Evolutionary conservation across 2,113 vertebrate species (phyloP), one percentile per base, ranked within the genome.

Genomic region (Hypocryptadius cinnamomeus): DNA sequence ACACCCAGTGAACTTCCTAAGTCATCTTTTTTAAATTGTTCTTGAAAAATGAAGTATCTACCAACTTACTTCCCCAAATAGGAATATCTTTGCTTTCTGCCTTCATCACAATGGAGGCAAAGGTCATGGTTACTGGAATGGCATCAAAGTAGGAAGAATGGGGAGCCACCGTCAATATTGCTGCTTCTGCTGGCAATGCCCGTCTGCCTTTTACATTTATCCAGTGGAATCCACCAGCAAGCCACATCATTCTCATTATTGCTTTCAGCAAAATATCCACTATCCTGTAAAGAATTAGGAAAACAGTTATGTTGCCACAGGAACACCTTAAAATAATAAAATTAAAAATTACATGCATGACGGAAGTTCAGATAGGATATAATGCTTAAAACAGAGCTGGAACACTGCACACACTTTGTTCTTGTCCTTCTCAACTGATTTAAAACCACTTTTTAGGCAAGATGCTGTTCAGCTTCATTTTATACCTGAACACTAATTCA

Each of bases 91-190:
- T 98, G 97, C 98, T 99, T 97, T 99, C 99, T 5, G 98, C 98
- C 96, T 99, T 99, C 97, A 98, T 98, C 84, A 99, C 99, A 30
- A 99, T 98, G 91, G 99, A 99, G 47, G 98, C 98, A 96, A 99
- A 99, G 37, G 98, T 99, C 98, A 98, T 98, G 64, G 99, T 99
- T 90, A 99, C 98, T 4, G 99, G 99, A 96, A 99, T 99, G 95
- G 99, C 99, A 39, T 99, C 99, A 3, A 99, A 99, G 96, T 99
- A 99, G 33, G 99, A 98, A 9, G 99, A 99, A 95, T 99, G 99
- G 2, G 99, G 99, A 3, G 99, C 99, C 90, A 99, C 96, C 0
- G 98, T 99, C 85, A 99, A 96, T 93, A 99, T 99, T 39, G 99
- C 95, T 4, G 98, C 99, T 95, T 99, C 98, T 0, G 97, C 92